phyloP scores from a whole-genome alignment of 2,888 invertebrate genomes.

The Tenthredo scrophulariae region DNA sequence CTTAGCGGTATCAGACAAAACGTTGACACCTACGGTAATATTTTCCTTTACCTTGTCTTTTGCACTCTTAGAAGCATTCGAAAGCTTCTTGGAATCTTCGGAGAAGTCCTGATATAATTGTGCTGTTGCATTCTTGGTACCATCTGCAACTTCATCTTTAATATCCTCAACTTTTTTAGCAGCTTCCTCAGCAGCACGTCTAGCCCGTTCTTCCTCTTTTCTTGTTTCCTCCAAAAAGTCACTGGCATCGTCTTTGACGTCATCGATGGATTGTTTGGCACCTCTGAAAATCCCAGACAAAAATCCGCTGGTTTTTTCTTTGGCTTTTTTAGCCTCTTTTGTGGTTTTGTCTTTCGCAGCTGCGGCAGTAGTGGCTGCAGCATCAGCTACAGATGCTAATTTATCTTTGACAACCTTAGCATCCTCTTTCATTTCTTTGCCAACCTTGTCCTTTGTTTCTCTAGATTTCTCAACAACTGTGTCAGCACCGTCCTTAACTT shows the following conservation, averaged over 20 bases:
- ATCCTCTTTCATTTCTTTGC: slow-evolving; percentile 58
- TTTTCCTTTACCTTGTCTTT: slow-evolving; percentile 60
- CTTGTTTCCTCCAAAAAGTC: slow-evolving; percentile 43
- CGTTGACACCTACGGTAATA: slow-evolving; percentile 51
- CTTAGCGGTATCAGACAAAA: slow-evolving; percentile 47
- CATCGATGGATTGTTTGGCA: slow-evolving; percentile 41
- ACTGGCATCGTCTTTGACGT: slow-evolving; percentile 33
- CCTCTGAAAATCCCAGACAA: slow-evolving; percentile 36
- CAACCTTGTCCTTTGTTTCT: slow-evolving; percentile 58
- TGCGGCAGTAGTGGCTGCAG: slow-evolving; percentile 56
- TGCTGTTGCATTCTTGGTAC: slow-evolving; percentile 70
- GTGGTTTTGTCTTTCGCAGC: slow-evolving; percentile 55
- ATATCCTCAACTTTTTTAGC: slow-evolving; percentile 33
- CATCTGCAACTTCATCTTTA: slow-evolving; percentile 63
- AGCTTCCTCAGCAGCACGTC: slow-evolving; percentile 65
- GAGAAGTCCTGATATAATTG: slow-evolving; percentile 55
- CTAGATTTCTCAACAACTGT: slow-evolving; percentile 67
- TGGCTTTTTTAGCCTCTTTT: slow-evolving; percentile 55
- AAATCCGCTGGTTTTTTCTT: slow-evolving; percentile 53
- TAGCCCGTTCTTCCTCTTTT: slow-evolving; percentile 65
- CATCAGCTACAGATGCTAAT: slow-evolving; percentile 39
- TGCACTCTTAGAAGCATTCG: slow-evolving; percentile 67
- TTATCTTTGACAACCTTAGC: slow-evolving; percentile 57
- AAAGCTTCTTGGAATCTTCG: slow-evolving; percentile 64
- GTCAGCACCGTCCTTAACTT: slow-evolving; percentile 33